Evolutionary conservation across 1,140 invertebrate genomes (phyloP).

Genomic region (Amphibalanus amphitrite): DNA sequence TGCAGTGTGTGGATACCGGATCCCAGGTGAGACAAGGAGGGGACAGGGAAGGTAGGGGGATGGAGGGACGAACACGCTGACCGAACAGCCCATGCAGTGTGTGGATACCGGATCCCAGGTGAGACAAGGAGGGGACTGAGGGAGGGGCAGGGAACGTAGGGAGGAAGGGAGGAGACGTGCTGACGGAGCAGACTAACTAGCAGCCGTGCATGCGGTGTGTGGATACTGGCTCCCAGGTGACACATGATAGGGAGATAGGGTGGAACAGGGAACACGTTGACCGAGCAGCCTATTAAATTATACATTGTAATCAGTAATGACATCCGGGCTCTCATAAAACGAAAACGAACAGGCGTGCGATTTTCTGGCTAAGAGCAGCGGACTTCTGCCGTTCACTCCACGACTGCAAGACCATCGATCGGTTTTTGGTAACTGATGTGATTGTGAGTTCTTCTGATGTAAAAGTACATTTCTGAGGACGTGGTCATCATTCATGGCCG

Average conservation of each 20-base stretch:
- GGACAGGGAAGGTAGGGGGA: constrained; percentile 11
- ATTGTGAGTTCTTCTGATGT: no score
- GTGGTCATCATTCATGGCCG: no score
- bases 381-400: no score
- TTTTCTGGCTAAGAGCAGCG: no score
- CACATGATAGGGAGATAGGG: constrained; percentile 10
- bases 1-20: constrained; percentile 98
- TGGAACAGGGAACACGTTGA: constrained; percentile 66
- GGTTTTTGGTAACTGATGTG: no score
- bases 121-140: not conserved
- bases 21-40: constrained; percentile 37
- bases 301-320: no score
- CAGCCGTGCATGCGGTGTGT: constrained; percentile 97
- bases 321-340: no score
- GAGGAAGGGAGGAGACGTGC: constrained; percentile 52
- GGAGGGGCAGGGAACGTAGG: constrained; percentile 15
- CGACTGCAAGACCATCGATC: no score
- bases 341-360: no score
- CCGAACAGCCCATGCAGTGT: constrained; percentile 96
- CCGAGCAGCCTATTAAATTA: constrained; percentile 97
- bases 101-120: constrained; percentile 89
- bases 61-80: constrained; percentile 66
- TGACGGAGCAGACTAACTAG: constrained; percentile 98
- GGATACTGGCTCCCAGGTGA: constrained; percentile 78
- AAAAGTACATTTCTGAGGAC: no score